Evolutionary conservation across 1,140 invertebrate genomes (phyloP).

Genomic region (Palaemon carinicauda): DNA sequence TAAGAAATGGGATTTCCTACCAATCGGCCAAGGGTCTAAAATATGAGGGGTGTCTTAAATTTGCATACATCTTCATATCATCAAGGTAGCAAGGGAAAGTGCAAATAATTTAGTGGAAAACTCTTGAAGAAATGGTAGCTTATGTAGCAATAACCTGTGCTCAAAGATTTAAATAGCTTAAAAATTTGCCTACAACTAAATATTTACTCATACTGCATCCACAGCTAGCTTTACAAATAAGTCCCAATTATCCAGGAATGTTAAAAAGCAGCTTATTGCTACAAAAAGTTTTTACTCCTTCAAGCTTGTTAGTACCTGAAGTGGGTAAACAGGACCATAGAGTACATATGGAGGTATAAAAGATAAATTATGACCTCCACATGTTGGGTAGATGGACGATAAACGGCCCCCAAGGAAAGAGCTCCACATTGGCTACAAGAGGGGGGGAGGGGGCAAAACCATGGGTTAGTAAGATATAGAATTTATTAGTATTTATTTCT

Average conservation of each 20-base stretch:
- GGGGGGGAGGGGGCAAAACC: background rate
- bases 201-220: too few species aligned
- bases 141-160: background rate
- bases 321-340: constrained; percentile 54
- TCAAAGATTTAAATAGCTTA: too few species aligned
- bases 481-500: background rate
- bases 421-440: constrained; percentile 51
- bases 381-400: constrained; percentile 33
- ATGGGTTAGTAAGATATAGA: background rate
- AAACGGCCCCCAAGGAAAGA: constrained; percentile 45
- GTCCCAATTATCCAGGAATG: too few species aligned
- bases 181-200: too few species aligned
- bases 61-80: background rate
- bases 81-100: background rate
- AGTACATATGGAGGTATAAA: constrained; percentile 54
- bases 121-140: background rate
- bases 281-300: background rate
- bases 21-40: background rate
- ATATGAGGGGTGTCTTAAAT: background rate
- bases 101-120: background rate
- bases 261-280: background rate
- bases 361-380: constrained; percentile 46
- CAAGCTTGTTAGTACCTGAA: constrained; percentile 37
- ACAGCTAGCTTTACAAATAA: too few species aligned
- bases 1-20: background rate